Evolutionary conservation across 1,140 invertebrate genomes (phyloP).

Genomic region (Aphidius gifuensis): DNA sequence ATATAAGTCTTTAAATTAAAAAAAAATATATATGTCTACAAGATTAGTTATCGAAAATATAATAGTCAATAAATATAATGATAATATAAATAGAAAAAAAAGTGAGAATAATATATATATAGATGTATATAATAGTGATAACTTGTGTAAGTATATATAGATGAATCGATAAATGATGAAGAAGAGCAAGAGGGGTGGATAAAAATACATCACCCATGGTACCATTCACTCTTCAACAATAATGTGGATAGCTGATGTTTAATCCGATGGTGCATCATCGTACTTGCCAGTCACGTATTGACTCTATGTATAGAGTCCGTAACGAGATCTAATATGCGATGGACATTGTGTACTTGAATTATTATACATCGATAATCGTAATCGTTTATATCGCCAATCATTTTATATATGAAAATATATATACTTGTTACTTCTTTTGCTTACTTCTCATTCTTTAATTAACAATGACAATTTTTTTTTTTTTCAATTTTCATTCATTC

Average conservation of each 20-base stretch:
- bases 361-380: slow-evolving; percentile 11
- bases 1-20: too few species aligned
- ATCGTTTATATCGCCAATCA: slow-evolving; percentile 7
- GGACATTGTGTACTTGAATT: slow-evolving; percentile 27
- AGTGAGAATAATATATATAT: not conserved
- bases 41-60: too few species aligned
- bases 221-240: slow-evolving; percentile 14
- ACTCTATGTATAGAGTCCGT: slow-evolving; percentile 26
- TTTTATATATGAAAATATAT: not conserved
- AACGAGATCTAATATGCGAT: slow-evolving; percentile 29
- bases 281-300: slow-evolving; percentile 25
- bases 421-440: not conserved
- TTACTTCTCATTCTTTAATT: too few species aligned
- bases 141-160: slow-evolving; percentile 5
- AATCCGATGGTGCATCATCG: slow-evolving; percentile 13
- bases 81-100: too few species aligned
- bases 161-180: not conserved
- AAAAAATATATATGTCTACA: too few species aligned
- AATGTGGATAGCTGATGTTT: slow-evolving; percentile 3
- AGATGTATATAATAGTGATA: slow-evolving; percentile 5
- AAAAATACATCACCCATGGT: not conserved
- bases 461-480: too few species aligned
- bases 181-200: not conserved
- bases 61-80: too few species aligned
- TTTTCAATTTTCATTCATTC: too few species aligned